Evolutionary conservation across 2,113 vertebrate species (phyloP).

Genomic region (Petaurus breviceps): DNA sequence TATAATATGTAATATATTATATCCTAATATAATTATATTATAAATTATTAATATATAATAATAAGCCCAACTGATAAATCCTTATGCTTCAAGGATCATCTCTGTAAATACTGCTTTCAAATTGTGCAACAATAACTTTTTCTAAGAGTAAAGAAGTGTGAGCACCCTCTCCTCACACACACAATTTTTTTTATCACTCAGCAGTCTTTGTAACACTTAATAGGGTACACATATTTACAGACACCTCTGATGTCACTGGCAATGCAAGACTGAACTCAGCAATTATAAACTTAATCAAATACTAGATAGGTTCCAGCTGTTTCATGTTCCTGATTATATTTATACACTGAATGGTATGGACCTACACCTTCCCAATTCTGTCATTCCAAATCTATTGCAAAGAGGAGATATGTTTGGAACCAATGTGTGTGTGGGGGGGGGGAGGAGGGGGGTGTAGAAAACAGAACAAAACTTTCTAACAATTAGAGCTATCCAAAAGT

Average conservation of each 20-base stretch:
- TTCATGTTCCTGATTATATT: slow-evolving; percentile 30
- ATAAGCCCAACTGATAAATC: neutral
- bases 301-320: slow-evolving; percentile 47
- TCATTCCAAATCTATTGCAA: neutral
- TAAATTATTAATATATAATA: too few species aligned
- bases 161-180: neutral
- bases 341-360: slow-evolving; percentile 23
- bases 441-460: too few species aligned
- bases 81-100: neutral
- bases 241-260: slow-evolving; percentile 34
- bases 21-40: too few species aligned
- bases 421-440: too few species aligned
- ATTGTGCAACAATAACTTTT: neutral
- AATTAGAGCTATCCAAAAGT: too few species aligned
- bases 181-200: neutral
- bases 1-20: too few species aligned
- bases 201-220: neutral
- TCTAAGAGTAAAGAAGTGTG: neutral
- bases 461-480: too few species aligned
- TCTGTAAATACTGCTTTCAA: neutral
- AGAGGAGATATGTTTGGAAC: neutral
- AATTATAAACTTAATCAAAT: slow-evolving; percentile 61
- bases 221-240: slow-evolving; percentile 33
- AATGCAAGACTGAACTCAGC: slow-evolving; percentile 52
- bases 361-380: neutral